Evolutionary conservation across 2,888 invertebrate species (phyloP).

Genomic region (Isotomurus palustris): DNA sequence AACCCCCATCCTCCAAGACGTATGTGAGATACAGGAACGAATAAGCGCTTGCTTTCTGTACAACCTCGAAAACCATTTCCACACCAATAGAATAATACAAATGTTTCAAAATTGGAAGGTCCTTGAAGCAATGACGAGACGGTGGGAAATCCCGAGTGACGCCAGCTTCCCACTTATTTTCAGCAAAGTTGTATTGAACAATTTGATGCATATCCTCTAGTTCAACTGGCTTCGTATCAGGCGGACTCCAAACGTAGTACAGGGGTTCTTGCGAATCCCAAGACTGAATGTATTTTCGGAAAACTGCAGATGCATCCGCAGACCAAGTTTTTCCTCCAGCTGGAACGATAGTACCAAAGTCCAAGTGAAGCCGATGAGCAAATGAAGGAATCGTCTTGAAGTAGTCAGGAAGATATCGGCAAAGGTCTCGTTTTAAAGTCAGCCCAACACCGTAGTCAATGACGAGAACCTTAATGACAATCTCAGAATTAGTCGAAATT

Average conservation of each 20-base stretch:
- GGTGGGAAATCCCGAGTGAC: too few species aligned
- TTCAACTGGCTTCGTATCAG: background rate
- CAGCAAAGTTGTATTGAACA: background rate
- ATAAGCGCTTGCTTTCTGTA: too few species aligned
- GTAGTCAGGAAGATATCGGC: slow-evolving; percentile 10
- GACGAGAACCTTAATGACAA: slow-evolving; percentile 15
- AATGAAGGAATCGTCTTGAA: slow-evolving; percentile 19
- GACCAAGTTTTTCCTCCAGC: slow-evolving; percentile 6
- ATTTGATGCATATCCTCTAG: background rate
- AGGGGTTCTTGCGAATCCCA: slow-evolving; percentile 2
- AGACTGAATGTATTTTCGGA: slow-evolving; percentile 13
- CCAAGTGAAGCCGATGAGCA: slow-evolving; percentile 23
- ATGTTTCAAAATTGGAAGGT: too few species aligned
- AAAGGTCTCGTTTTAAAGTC: background rate
- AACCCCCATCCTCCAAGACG: too few species aligned
- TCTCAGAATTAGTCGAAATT: background rate
- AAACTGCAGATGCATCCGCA: background rate
- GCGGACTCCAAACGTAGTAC: background rate
- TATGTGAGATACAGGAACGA: too few species aligned
- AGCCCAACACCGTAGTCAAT: slow-evolving; percentile 24
- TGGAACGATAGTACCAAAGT: slow-evolving; percentile 3
- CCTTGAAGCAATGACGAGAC: too few species aligned
- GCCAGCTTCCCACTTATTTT: too few species aligned
- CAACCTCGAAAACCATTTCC: too few species aligned
- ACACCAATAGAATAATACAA: too few species aligned